Evolutionary conservation across 2,888 invertebrate genomes (phyloP), one percentile per base, ranked within the genome.

Genomic region (Drosophila falleni): DNA sequence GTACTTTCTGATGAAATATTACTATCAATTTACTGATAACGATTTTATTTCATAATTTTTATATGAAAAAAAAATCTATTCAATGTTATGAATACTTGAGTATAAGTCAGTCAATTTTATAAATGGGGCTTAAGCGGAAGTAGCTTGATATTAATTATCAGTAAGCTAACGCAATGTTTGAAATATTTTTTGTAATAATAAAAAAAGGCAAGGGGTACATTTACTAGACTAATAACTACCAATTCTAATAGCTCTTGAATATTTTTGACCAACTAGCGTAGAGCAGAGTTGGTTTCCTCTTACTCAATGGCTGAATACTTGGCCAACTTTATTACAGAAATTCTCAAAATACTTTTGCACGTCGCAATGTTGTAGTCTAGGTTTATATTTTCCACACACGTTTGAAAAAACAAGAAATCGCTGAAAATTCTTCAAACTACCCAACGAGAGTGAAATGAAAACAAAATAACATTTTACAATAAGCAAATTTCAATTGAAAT

Each of bases 401-500:
- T 74, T 60, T 79, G 47, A 33, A 56, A 49, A 42, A 42, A 31
- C 46, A 55, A 62, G 29, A 29, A 29, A 29, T 29, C 37, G 26
- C 49, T 51, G 44, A 29, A 86, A 82, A 86, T 86, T 86, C 83
- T 86, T 86, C 65, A 63, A 76, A 56, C 70, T 71, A 61, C 53
- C 49, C 65, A 59, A 41, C 59, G 42, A 70, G 64, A 49, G 44
- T 16, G 63, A 49, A 44, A 53, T 49, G 63, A 47, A 61, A 80
- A 71, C 82, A 71, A 72, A 85, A 81, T 71, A 81, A 71, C 73
- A 86, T 82, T 81, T 80, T 65, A 83, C 81, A 87, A 82, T 87
- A 82, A 82, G 84, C 84, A 87, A 87, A 83, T 83, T 83, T 83
- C 82, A 83, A 83, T 83, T 83, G 82, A 87, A 83, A 83, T 82